Percentiles rank a stretch among this genome's conserved stretches.
These are phyloP conservation scores for Drosophila athabasca DNA, from an alignment of 1,140 invertebrate genomes.

Conservation along the genomic window DNA sequence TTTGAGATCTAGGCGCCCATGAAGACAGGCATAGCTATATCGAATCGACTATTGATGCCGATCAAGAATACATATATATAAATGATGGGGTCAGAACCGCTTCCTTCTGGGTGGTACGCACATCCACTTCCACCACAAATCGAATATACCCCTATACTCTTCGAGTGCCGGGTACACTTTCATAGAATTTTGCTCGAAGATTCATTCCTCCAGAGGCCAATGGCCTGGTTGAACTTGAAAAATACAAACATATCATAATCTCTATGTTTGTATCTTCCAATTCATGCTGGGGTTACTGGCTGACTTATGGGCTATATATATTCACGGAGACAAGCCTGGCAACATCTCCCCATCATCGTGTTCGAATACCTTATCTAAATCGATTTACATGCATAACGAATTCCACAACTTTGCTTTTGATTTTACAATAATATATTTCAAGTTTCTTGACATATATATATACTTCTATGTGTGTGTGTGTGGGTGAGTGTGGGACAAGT, in stretches of 20 bases:
- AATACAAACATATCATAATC: constrained; percentile 2
- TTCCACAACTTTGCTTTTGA: constrained; percentile 36
- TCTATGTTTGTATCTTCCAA: not conserved
- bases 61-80: no score
- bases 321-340: constrained; percentile 19
- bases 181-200: not conserved
- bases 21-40: no score
- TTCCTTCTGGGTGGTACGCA: no score
- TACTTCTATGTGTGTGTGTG: constrained; percentile 8
- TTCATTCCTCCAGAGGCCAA: constrained; percentile 30
- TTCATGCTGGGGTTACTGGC: constrained; percentile 22
- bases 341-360: constrained; percentile 21
- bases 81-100: no score
- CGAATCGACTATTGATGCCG: no score
- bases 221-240: constrained; percentile 13
- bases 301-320: constrained; percentile 35
- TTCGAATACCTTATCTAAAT: constrained; percentile 44
- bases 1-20: no score
- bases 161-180: not conserved
- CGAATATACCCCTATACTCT: no score
- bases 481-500: not conserved
- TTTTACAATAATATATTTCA: constrained; percentile 56
- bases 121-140: no score
- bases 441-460: constrained; percentile 40
- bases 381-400: constrained; percentile 50